Evolutionary conservation across 2,888 invertebrate species (phyloP).

Genomic region (Hofmannophila pseudospretella): DNA sequence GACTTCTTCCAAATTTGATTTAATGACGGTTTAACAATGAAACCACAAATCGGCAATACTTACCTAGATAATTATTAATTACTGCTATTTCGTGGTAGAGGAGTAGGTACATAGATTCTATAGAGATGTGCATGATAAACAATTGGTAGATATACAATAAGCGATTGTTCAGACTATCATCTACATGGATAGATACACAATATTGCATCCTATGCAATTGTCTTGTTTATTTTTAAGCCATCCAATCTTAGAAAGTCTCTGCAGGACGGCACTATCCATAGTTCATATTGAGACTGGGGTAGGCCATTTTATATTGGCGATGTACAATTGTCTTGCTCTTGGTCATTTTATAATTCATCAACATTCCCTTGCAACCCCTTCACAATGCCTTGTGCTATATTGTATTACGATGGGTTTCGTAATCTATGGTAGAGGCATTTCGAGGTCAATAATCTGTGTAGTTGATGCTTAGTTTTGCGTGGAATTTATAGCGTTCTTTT

Average conservation of each 20-base stretch:
- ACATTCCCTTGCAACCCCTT: background rate
- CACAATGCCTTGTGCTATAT: background rate
- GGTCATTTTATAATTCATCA: conserved; percentile 53
- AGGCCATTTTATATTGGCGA: conserved; percentile 51
- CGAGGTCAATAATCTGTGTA: background rate
- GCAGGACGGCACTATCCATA: conserved; percentile 10
- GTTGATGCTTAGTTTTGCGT: background rate
- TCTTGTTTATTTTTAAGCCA: conserved; percentile 60
- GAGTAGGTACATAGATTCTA: too few relatives aligned
- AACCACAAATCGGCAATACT: too few relatives aligned
- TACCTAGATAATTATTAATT: too few relatives aligned
- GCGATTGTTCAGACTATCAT: conserved; percentile 25
- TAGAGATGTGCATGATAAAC: too few relatives aligned
- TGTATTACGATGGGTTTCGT: conserved; percentile 1
- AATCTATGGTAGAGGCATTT: background rate
- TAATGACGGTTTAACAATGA: too few relatives aligned
- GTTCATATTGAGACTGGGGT: conserved; percentile 30
- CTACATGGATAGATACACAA: conserved; percentile 7
- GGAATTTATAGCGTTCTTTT: background rate
- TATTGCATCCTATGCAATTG: conserved; percentile 56
- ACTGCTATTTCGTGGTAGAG: too few relatives aligned
- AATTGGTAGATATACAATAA: too few relatives aligned
- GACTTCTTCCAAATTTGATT: too few relatives aligned
- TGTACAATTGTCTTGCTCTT: conserved; percentile 37
- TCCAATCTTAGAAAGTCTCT: conserved; percentile 38